Evolutionary conservation across 2,113 vertebrate genomes (phyloP).

Genomic region (Malurus alboscapulatus): DNA sequence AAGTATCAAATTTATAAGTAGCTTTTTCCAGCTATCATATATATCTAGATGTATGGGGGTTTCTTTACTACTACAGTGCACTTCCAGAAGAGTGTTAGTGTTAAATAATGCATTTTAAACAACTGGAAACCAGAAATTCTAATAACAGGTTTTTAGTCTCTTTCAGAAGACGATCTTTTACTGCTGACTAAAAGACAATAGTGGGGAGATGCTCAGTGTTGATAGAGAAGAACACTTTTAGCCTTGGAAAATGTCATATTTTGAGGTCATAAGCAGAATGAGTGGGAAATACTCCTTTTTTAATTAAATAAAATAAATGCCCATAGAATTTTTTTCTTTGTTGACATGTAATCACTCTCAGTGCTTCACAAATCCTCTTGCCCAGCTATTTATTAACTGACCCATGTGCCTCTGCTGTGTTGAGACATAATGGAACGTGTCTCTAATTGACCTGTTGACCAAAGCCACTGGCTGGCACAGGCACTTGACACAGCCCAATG

Average conservation of each 20-base stretch:
- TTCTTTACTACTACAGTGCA: background rate
- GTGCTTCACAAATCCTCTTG: background rate
- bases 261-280: background rate
- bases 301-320: background rate
- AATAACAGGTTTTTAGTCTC: constrained; percentile 21
- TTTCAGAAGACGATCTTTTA: constrained; percentile 44
- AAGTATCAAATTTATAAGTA: constrained; percentile 30
- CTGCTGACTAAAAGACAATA: background rate
- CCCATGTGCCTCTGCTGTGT: background rate
- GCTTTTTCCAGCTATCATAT: background rate
- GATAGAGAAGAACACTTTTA: background rate
- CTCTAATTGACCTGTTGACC: background rate
- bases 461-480: background rate
- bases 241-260: constrained; percentile 5
- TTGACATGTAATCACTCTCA: background rate
- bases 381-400: background rate
- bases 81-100: background rate
- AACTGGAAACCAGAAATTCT: constrained; percentile 28
- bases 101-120: constrained; percentile 38
- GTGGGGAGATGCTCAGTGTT: background rate
- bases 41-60: background rate
- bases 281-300: background rate
- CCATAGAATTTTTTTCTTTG: background rate
- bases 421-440: background rate
- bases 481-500: background rate